These are phyloP conservation scores for Erpobdella octoculata DNA, from an alignment of 2,888 invertebrate genomes.

Conservation along the genomic window DNA sequence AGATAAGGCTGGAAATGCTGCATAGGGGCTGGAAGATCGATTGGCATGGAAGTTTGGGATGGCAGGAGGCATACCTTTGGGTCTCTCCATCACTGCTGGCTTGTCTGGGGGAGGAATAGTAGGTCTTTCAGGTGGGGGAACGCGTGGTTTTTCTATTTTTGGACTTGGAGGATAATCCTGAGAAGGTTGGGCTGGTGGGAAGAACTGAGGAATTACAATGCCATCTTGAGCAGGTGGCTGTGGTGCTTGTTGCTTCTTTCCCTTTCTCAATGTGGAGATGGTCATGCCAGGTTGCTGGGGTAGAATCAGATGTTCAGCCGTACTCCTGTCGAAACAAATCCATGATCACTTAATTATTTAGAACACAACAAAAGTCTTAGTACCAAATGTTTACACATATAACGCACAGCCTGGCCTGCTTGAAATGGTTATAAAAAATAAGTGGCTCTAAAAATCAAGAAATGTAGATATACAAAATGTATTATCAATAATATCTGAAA, in stretches of 20 bases:
- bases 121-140: slow-evolving; percentile 8
- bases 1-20: background rate
- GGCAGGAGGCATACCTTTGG: background rate
- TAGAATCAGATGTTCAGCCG: too few species aligned
- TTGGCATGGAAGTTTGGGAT: background rate
- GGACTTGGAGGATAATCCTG: background rate
- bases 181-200: background rate
- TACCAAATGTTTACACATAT: too few species aligned
- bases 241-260: slow-evolving; percentile 12
- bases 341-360: too few species aligned
- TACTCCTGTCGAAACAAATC: too few species aligned
- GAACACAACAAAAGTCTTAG: too few species aligned
- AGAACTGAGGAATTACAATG: slow-evolving; percentile 2
- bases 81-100: background rate
- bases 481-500: too few species aligned
- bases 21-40: background rate
- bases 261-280: background rate
- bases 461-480: too few species aligned
- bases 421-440: too few species aligned
- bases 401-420: too few species aligned
- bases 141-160: slow-evolving; percentile 3
- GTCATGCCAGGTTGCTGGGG: too few species aligned
- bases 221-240: slow-evolving; percentile 1
- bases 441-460: too few species aligned
- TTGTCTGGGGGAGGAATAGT: slow-evolving; percentile 6